Percentiles rank a stretch among this genome's conserved stretches.
These are phyloP conservation scores for Tenthredo scrophulariae DNA, from an alignment of 2,888 invertebrate species.

Conservation along the genomic window DNA sequence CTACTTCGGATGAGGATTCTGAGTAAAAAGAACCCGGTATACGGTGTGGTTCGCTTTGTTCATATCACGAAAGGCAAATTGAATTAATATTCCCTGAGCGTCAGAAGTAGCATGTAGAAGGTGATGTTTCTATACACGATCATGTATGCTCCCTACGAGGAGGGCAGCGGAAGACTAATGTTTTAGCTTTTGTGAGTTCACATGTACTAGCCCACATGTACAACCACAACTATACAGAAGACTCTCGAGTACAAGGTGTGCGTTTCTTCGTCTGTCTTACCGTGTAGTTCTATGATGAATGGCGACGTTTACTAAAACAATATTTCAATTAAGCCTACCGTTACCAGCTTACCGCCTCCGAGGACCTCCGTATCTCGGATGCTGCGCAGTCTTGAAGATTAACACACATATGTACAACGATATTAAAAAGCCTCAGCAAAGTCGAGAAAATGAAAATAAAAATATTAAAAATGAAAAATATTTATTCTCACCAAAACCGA, in stretches of 20 bases:
- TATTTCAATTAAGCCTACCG: constrained; percentile 71
- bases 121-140: constrained; percentile 52
- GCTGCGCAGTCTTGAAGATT: neutral
- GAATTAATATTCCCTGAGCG: constrained; percentile 64
- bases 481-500: neutral
- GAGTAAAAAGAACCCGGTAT: neutral
- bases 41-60: neutral
- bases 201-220: constrained; percentile 41
- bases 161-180: constrained; percentile 64
- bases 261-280: constrained; percentile 60
- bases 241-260: constrained; percentile 47
- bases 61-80: constrained; percentile 58
- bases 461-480: neutral
- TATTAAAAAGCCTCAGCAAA: neutral
- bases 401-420: neutral
- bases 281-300: constrained; percentile 66
- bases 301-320: constrained; percentile 68
- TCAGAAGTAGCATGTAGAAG: constrained; percentile 57
- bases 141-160: constrained; percentile 45
- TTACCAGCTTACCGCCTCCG: constrained; percentile 54
- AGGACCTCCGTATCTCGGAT: neutral
- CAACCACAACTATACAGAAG: neutral
- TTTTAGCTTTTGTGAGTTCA: constrained; percentile 61
- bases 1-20: neutral
- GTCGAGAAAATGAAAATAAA: neutral